Evolutionary conservation across 1,140 invertebrate genomes (phyloP), one percentile per base, ranked within the genome.

Genomic region (Dendrolimus kikuchii): DNA sequence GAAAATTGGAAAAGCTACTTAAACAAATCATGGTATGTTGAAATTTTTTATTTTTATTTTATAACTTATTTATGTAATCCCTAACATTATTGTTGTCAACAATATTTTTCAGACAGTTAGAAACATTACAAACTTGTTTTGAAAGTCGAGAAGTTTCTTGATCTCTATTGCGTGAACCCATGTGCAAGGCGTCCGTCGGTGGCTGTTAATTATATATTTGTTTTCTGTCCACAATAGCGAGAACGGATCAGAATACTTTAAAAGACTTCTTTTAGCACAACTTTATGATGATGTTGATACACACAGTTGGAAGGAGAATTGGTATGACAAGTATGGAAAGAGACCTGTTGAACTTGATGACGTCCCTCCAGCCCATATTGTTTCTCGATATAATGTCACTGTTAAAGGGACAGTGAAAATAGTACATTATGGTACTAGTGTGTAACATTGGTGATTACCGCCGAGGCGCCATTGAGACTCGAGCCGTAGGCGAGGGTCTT

Each of bases 91-190:
- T n/a, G n/a, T n/a, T n/a, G n/a, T n/a, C n/a, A n/a, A n/a, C n/a
- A n/a, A n/a, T n/a, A n/a, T n/a, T n/a, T n/a, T n/a, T n/a, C n/a
- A n/a, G n/a, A n/a, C n/a, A n/a, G n/a, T n/a, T n/a, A n/a, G n/a
- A n/a, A n/a, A n/a, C n/a, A n/a, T n/a, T n/a, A n/a, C n/a, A n/a
- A n/a, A n/a, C n/a, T n/a, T n/a, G n/a, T n/a, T n/a, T n/a, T n/a
- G n/a, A n/a, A 40, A 51, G 51, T 49, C 64, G 61, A 53, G 64
- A 67, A 59, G 61, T 61, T 41, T 61, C 64, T n/a, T 67, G 61
- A 56, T 67, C 47, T 53, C 39, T 67, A 6, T 46, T 67, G 10
- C 36, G 53, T 38, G 55, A 60, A 42, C 64, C 64, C 5, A 60
- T 64, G 44, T 55, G 53, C 5, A 59, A 61, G 51, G n/a, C n/a